Evolutionary conservation across 2,888 invertebrate species (phyloP), one percentile per base, ranked within the genome.

Genomic region (Spatulosminthurus flaviceps): DNA sequence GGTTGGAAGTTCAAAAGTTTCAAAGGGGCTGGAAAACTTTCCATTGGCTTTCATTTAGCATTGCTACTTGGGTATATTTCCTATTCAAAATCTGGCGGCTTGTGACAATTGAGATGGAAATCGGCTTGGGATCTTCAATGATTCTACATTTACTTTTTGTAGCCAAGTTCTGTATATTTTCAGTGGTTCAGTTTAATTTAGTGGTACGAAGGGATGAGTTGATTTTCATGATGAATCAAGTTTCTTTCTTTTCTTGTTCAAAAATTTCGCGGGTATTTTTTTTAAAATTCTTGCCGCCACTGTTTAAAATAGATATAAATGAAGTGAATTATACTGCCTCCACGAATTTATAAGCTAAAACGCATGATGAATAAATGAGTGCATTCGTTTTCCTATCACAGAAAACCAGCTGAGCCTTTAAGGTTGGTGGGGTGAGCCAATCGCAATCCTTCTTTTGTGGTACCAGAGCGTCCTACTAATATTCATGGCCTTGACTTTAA

Each of bases 181-280:
- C 70, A 16, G 22, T 71, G 7, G 41, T 71, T 42, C 70, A 71
- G n/a, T 29, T 71, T 16, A 71, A 71, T 22, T 21, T 71, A 9
- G 5, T 41, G 11, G 42, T 21, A 5, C 34, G 41, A 42, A 16
- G 2, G 1, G 21, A 71, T n/a, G 70, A 71, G 21, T 21, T 71
- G 22, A 22, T 71, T 22, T 71, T 71, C 29, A 22, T 71, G 41
- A 71, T 71, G 21, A 71, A 71, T 71, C 70, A 71, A 41, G 21
- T 71, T 22, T 19, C 34, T 11, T n/a, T 41, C 1, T 5, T 41
- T 41, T n/a, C 26, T 42, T n/a, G n/a, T n/a, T n/a, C n/a, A 0
- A 21, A 0, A 21, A 71, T 21, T 71, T 71, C 21, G 21, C 41
- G 4, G 41, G 70, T 71, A 71, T 2, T 4, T 7, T 34, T n/a